Evolutionary conservation across 2,888 invertebrate genomes (phyloP), one percentile per base, ranked within the genome.

Genomic region (Coenonympha glycerion): DNA sequence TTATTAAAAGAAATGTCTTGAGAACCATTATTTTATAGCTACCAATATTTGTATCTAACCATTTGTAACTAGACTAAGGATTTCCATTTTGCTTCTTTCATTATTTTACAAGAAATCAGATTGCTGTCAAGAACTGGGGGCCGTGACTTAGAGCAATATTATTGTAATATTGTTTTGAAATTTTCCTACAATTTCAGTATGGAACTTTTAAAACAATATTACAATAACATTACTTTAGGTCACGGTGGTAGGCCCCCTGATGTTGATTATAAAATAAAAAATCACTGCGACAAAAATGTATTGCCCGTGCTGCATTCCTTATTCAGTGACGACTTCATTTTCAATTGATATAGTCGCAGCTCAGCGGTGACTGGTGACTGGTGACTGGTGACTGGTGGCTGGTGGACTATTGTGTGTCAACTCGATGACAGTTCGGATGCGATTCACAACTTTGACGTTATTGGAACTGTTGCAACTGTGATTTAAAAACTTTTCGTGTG

Each of bases 341-440:
- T 34, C 40, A 48, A 51, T 55, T 55, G 54, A 55, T 55, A 55
- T 51, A 50, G 51, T 41, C 36, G 51, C 51, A 22, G 40, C 2
- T 9, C 34, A 51, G 48, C 51, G 26, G 47, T 47, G 34, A 44
- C 44, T 44, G 45, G 47, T 24, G 22, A 39, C 37, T 37, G 42
- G 47, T 18, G 24, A 28, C 41, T 24, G 47, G 47, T 47, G 34
- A 44, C 44, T 44, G 45, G 47, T 30, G 22, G 39, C 37, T 37
- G 42, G 47, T 18, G 24, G 13, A 28, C 41, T 24, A 42, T 48
- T 55, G 48, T 48, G 19, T 26, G 30, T 34, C 33, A 45, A 47
- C 33, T 45, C 24, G 33, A 51, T 51, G 51, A 55, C 45, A 51
- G 50, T 39, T 50, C 18, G 26, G 40, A 50, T 40, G 39, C 45